phyloP scores from a whole-genome alignment of 2,113 vertebrate genomes.

The Pithys albifrons region DNA sequence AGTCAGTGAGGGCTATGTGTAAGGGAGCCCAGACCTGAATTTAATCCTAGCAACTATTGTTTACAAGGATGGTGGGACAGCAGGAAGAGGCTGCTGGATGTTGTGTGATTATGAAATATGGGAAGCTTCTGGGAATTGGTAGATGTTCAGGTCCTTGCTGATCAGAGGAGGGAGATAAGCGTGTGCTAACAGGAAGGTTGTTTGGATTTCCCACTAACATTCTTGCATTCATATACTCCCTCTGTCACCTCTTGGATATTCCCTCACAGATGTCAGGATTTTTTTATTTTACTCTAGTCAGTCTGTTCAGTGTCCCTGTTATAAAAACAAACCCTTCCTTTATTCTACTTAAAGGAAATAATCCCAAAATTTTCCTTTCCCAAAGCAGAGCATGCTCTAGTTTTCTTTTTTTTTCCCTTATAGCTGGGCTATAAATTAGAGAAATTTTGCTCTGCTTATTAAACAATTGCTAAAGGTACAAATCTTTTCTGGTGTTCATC shows the following conservation, averaged over 20 bases:
- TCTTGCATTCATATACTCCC: not conserved
- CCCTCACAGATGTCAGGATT: not conserved
- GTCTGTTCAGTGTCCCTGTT: not conserved
- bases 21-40: not conserved
- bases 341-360: not conserved
- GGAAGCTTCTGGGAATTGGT: not conserved
- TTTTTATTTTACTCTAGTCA: not conserved
- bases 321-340: not conserved
- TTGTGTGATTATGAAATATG: not conserved
- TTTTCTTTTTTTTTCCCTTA: too few species aligned
- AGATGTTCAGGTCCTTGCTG: not conserved
- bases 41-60: not conserved
- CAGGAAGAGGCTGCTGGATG: not conserved
- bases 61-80: not conserved
- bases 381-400: not conserved
- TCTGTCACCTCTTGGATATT: conserved; percentile 18
- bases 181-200: not conserved
- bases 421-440: not conserved
- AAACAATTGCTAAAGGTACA: not conserved
- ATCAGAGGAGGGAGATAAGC: not conserved
- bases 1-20: not conserved
- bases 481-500: not conserved
- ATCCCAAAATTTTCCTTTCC: not conserved
- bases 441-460: not conserved
- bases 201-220: not conserved